These are phyloP conservation scores for Neocrepidodera transversa DNA, from an alignment of 2,888 invertebrate species.

Conservation along the genomic window DNA sequence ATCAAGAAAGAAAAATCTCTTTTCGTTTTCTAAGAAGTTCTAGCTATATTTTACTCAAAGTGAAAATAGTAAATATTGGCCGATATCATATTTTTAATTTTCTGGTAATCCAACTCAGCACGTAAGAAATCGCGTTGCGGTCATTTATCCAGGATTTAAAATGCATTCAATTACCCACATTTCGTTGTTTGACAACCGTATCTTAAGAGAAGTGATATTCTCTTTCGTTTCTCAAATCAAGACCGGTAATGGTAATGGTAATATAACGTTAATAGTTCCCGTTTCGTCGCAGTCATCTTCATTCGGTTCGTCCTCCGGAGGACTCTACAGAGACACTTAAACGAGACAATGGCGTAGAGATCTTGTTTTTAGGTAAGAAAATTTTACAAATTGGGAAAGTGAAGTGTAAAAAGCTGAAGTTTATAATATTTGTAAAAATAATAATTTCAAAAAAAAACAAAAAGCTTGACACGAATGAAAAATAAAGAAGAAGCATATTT, in stretches of 20 bases:
- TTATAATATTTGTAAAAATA: too few relatives aligned
- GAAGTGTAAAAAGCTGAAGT: too few relatives aligned
- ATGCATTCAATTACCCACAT: slow-evolving; percentile 11
- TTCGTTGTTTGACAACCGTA: slow-evolving; percentile 15
- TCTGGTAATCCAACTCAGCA: too few relatives aligned
- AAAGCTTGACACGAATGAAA: slow-evolving; percentile 3
- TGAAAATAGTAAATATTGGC: too few relatives aligned
- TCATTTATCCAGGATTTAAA: slow-evolving; percentile 7
- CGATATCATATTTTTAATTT: too few relatives aligned
- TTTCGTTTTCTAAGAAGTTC: too few relatives aligned
- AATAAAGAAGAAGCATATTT: not conserved
- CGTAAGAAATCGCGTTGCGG: not conserved
- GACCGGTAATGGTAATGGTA: slow-evolving; percentile 15
- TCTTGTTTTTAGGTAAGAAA: too few relatives aligned
- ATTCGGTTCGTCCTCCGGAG: not conserved
- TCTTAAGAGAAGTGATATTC: slow-evolving; percentile 12
- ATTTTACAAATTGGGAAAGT: too few relatives aligned
- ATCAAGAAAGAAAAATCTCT: too few relatives aligned
- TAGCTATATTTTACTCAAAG: too few relatives aligned
- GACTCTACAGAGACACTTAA: slow-evolving; percentile 1
- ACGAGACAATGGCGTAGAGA: not conserved
- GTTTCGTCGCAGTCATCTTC: slow-evolving; percentile 15
- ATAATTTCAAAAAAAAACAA: too few relatives aligned
- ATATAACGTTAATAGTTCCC: slow-evolving; percentile 12
- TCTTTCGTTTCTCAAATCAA: slow-evolving; percentile 10